A percentile compares a stretch with the other conserved stretches of the same genome.
phyloP scores from a whole-genome alignment of 2,113 vertebrate species.

The Dipodomys stephensi region DNA sequence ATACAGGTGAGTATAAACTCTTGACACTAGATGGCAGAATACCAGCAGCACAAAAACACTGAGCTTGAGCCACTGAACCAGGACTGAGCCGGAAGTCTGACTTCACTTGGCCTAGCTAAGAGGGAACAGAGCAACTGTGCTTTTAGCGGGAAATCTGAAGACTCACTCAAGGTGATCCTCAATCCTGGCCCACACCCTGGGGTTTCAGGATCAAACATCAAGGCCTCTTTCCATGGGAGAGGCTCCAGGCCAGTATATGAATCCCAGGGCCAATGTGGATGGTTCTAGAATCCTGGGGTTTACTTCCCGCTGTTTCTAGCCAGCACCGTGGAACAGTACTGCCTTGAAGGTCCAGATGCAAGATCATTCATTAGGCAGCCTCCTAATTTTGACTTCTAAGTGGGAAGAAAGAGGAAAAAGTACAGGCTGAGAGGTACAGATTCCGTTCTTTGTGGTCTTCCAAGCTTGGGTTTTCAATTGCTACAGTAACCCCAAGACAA shows the following conservation, averaged over 20 bases:
- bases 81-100: too few species aligned
- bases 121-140: not conserved
- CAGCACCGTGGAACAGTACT: not conserved
- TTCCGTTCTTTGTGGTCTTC: not conserved
- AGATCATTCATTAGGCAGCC: not conserved
- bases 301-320: not conserved
- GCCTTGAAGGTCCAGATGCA: not conserved
- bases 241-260: not conserved
- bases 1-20: not conserved
- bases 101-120: not conserved
- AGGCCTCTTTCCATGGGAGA: not conserved
- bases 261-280: not conserved
- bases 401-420: not conserved
- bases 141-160: not conserved
- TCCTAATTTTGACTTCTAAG: not conserved
- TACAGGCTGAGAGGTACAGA: not conserved
- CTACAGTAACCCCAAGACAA: not conserved
- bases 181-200: not conserved
- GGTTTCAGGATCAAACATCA: not conserved
- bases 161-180: not conserved
- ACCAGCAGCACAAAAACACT: not conserved
- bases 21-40: slow-evolving; percentile 11
- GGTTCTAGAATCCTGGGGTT: not conserved
- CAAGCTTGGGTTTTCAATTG: not conserved
- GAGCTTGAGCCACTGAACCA: not conserved